Base-by-base conservation (phyloP, 2,113 vertebrate genomes). In the Cyanocitta stelleri region DNA sequence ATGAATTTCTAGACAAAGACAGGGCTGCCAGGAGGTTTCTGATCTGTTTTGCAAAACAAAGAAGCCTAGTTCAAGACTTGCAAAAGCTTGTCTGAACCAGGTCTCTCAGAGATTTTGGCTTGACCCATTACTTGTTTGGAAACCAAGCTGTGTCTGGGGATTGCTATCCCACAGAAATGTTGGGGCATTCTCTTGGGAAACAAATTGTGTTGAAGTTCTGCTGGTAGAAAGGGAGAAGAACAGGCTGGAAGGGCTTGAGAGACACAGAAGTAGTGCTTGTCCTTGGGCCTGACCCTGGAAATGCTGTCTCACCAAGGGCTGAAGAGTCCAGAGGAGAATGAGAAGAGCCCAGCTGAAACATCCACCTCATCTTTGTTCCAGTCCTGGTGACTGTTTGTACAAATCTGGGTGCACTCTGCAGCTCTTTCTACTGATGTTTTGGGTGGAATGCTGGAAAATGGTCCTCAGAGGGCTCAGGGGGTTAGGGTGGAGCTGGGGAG, bases 1-100 rank as follows among this genome's bases (percentile, higher is more conserved):
- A 85, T 59, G 39, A 63, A 77, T 93, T 91, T 90, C 16, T 91
- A 67, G 85, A 88, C 33, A 73, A 78, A 87, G 44, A 64, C 3
- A 2, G 58, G 32, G 12, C 66, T 90, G 73, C 78, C 59, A 61
- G 67, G 30, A 94, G 39, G 41, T 84, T 94, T 90, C 75, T 88
- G 72, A 43, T 66, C 59, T 94, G 58, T 74, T 96, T 94, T 96
- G 85, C 79, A 88, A 96, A 90, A 71, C 79, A 84, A 84, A 93
- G 46, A 71, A 93, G 22, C 87, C 51, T 83, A 77, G 55, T 79
- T 73, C 37, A 89, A 86, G 52, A 37, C 89, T 87, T 93, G 52
- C 23, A 76, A 85, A 89, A 26, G 37, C 87, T 87, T 96, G 89
- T 49, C 62, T 94, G 54, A 94, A 54, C 23, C 68, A 80, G 35